Percentiles rank a stretch among this genome's conserved stretches.
These are phyloP conservation scores for Fratercula arctica DNA, from an alignment of 2,797 vertebrate genomes.

Conservation along the genomic window DNA sequence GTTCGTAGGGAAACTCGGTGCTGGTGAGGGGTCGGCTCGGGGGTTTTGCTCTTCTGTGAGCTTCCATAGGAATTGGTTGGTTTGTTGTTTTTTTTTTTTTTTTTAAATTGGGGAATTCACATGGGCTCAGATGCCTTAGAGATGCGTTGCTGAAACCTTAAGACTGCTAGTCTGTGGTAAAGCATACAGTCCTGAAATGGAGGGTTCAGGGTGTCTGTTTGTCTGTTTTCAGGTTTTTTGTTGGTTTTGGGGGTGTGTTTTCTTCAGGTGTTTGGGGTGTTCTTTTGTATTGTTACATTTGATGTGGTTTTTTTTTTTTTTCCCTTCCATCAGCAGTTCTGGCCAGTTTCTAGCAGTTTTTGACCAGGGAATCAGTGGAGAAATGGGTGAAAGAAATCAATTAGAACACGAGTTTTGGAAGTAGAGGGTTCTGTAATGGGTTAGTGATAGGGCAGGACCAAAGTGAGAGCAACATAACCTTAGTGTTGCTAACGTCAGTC, in stretches of 20 bases:
- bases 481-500: background rate
- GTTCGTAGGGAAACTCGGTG: background rate
- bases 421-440: rapidly evolving
- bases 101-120: rapidly evolving
- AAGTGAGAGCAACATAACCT: rapidly evolving
- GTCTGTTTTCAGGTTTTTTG: rapidly evolving
- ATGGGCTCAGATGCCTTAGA: background rate
- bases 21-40: rapidly evolving
- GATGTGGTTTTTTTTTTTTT: no score
- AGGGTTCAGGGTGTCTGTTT: rapidly evolving
- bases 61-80: rapidly evolving
- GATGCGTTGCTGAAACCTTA: background rate
- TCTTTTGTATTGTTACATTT: background rate
- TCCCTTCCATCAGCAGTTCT: background rate
- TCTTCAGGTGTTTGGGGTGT: rapidly evolving
- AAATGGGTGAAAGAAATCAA: background rate
- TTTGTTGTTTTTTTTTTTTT: no score
- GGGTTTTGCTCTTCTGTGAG: background rate
- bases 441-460: background rate
- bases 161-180: background rate
- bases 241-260: background rate
- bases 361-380: background rate
- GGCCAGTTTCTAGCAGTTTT: background rate
- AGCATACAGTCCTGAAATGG: background rate
- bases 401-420: background rate